phyloP scores from a whole-genome alignment of 1,140 invertebrate species.

The Stegodyphus mimosarum region DNA sequence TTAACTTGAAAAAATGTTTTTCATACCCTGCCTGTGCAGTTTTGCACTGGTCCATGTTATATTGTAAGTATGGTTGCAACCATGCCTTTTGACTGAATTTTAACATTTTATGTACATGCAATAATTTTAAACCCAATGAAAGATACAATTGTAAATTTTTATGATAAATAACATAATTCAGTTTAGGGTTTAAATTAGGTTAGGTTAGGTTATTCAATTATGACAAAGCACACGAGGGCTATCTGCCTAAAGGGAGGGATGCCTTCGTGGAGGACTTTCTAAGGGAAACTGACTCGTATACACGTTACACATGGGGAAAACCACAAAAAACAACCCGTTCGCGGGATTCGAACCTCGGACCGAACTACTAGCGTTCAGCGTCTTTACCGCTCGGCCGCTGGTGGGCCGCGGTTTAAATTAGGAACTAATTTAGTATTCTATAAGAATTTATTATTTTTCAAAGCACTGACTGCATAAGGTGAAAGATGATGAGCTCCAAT shows the following conservation, averaged over 20 bases:
- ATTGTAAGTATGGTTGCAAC: constrained; percentile 57
- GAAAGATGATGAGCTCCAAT: too few relatives aligned
- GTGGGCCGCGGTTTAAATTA: too few relatives aligned
- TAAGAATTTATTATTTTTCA: too few relatives aligned
- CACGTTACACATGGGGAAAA: not conserved
- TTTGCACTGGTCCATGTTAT: constrained; percentile 67
- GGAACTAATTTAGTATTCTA: too few relatives aligned
- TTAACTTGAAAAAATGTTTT: constrained; percentile 35
- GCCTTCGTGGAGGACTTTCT: not conserved
- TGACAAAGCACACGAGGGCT: not conserved
- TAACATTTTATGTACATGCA: constrained; percentile 62
- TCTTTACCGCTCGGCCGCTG: too few relatives aligned
- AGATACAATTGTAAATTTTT: constrained; percentile 70
- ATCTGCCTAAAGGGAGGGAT: not conserved
- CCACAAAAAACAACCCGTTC: not conserved
- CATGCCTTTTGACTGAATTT: constrained; percentile 56
- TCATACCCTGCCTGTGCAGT: constrained; percentile 64
- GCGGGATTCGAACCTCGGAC: too few relatives aligned
- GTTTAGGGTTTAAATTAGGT: constrained; percentile 49
- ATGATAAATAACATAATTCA: constrained; percentile 71
- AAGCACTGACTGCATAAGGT: too few relatives aligned
- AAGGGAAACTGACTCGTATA: not conserved
- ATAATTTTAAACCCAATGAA: constrained; percentile 66
- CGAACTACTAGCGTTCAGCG: too few relatives aligned
- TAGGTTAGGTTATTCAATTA: constrained; percentile 7